These are phyloP conservation scores for Autographa gamma DNA, from an alignment of 2,888 invertebrate genomes.

Conservation along the genomic window DNA sequence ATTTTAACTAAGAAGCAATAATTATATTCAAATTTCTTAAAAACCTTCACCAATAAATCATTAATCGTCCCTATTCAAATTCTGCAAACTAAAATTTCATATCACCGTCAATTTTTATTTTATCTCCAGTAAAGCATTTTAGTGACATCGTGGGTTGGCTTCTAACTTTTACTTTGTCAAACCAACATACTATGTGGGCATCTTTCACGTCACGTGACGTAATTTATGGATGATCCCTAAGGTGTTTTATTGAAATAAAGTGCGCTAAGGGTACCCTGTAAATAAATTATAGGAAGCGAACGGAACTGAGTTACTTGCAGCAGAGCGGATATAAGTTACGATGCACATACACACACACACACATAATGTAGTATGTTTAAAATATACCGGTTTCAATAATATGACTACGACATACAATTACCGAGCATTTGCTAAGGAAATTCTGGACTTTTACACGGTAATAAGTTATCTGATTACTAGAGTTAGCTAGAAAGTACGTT, in stretches of 20 bases:
- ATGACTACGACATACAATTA: not conserved
- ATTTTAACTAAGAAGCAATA: not conserved
- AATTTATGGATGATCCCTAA: not conserved
- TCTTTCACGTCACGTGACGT: not conserved
- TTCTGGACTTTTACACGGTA: not conserved
- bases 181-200: not conserved
- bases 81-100: too few species aligned
- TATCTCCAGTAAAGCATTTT: too few species aligned
- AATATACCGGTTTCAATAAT: not conserved
- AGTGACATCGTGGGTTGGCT: not conserved
- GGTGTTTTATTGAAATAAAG: not conserved
- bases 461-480: not conserved
- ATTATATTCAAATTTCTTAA: too few species aligned
- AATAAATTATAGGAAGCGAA: constrained; percentile 31
- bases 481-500: not conserved
- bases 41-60: too few species aligned
- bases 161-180: not conserved
- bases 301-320: constrained; percentile 14
- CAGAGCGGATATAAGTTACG: constrained; percentile 14
- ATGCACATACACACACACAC: not conserved
- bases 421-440: not conserved
- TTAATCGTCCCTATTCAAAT: too few species aligned
- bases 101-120: too few species aligned
- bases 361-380: not conserved
- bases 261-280: not conserved